Percentiles rank a stretch among this genome's conserved stretches.
Evolutionary conservation across 1,140 invertebrate genomes (phyloP).

Genomic region (Halesus radiatus): DNA sequence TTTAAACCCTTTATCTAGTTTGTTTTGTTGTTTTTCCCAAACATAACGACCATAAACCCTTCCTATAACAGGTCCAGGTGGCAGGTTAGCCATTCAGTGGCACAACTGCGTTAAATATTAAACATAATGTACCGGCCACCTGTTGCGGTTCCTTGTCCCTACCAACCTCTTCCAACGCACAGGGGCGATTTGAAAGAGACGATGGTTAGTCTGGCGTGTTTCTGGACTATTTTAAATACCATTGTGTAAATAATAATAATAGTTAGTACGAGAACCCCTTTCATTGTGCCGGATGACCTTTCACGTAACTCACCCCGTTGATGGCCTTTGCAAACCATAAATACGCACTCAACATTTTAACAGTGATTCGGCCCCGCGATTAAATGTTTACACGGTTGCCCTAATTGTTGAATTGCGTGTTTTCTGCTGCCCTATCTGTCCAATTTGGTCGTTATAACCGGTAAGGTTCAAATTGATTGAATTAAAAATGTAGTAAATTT

Average conservation of each 20-base stretch:
- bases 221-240: neutral
- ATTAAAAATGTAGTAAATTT: too few species aligned
- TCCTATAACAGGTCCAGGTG: slow-evolving; percentile 10
- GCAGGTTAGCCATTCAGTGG: slow-evolving; percentile 22
- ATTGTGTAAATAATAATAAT: too few species aligned
- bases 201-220: neutral
- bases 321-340: neutral
- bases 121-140: slow-evolving; percentile 26
- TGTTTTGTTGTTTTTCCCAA: too few species aligned
- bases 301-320: neutral
- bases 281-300: neutral
- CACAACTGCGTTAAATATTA: slow-evolving; percentile 32
- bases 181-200: neutral
- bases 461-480: too few species aligned
- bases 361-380: too few species aligned
- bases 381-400: too few species aligned
- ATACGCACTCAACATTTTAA: neutral
- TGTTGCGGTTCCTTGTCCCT: slow-evolving; percentile 4
- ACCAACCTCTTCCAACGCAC: neutral
- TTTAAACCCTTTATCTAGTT: too few species aligned
- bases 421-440: too few species aligned
- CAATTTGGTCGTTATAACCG: too few species aligned
- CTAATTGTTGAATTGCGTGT: too few species aligned
- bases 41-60: slow-evolving; percentile 13
- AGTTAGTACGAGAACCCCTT: neutral